Evolutionary conservation across 2,888 invertebrate species (phyloP), one percentile per base, ranked within the genome.

Genomic region (Yponomeuta plumbellus): DNA sequence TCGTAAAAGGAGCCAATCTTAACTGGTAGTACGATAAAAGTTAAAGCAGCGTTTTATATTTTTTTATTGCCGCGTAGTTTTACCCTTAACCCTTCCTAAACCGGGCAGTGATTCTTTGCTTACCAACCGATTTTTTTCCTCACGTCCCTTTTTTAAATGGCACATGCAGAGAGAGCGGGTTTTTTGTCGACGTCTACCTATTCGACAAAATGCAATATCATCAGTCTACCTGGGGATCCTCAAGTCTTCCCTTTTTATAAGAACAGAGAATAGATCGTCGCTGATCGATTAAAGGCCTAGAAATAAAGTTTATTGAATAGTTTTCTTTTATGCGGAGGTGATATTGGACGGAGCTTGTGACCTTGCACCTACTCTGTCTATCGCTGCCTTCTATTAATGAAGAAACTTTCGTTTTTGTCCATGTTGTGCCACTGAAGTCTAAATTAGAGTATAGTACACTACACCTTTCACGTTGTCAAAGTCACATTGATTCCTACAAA

Each of bases 121-220:
- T 80, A 81, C 81, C 74, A 80, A 84, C 81, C 75, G 44, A 44
- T 71, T 74, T 84, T 88, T 90, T 90, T 88, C 83, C 83, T 83
- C 72, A 73, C 10, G 73, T 76, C 76, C 80, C 75, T 84, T 85
- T 90, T 87, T 87, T 87, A 90, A 91, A 91, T 91, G 89, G 91
- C 91, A 89, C 88, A 90, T 90, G 88, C 85, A 88, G 85, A 84
- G 84, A 86, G 81, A 81, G 78, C 76, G 68, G 81, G 83, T 88
- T 88, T 88, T 87, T 80, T 73, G 71, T 70, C 71, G 74, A 75
- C 76, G 80, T 78, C 79, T 80, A 52, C 44, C 44, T 52, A 78
- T 83, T 77, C 78, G 80, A 81, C 86, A 88, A 88, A 89, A 89
- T 76, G 88, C 90, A 88, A 83, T 86, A 86, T 91, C 91, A 89